These are phyloP conservation scores for Sebastes jordani DNA, from an alignment of 2,797 vertebrate genomes.

Conservation along the genomic window DNA sequence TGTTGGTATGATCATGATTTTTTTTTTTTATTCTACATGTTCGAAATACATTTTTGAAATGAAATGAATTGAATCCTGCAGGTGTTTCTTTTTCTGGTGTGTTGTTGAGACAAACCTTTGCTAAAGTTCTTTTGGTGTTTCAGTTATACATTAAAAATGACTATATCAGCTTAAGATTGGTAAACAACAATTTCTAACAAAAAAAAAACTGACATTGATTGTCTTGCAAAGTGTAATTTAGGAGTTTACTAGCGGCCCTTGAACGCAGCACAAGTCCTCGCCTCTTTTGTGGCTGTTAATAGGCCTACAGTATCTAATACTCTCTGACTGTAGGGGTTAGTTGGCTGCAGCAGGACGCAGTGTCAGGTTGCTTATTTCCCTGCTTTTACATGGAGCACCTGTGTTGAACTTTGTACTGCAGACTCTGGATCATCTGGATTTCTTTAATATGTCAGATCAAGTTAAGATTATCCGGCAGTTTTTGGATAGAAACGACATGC, in stretches of 20 bases:
- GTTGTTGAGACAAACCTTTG: too few relatives aligned
- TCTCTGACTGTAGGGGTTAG: constrained; percentile 36
- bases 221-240: background rate
- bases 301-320: constrained; percentile 18
- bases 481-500: background rate
- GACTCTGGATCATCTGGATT: background rate
- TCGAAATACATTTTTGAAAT: too few relatives aligned
- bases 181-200: background rate
- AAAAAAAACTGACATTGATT: background rate
- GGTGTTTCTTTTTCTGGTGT: too few relatives aligned
- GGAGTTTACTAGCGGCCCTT: constrained; percentile 52
- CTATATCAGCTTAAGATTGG: background rate
- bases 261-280: constrained; percentile 69
- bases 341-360: background rate
- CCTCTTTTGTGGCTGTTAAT: constrained; percentile 41
- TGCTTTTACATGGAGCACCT: constrained; percentile 39
- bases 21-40: too few relatives aligned
- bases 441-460: background rate
- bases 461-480: background rate
- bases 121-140: too few relatives aligned
- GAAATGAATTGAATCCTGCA: too few relatives aligned
- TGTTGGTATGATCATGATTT: too few relatives aligned
- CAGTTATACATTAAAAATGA: background rate
- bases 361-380: constrained; percentile 30
- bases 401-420: background rate